phyloP scores from a whole-genome alignment of 2,113 vertebrate species.

The Balaenoptera acutorostrata region DNA sequence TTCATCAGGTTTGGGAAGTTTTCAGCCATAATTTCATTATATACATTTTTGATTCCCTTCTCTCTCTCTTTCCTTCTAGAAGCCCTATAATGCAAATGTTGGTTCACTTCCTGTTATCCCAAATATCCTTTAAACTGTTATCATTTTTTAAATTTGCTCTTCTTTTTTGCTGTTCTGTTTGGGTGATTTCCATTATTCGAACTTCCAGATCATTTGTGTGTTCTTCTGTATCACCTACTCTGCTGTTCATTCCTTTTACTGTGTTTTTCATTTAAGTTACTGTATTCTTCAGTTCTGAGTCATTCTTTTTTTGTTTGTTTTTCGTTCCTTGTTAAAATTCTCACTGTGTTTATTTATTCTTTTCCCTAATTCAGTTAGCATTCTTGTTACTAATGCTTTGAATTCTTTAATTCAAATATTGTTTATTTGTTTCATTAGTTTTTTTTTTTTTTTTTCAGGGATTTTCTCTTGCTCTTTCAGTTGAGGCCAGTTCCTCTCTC shows the following conservation, averaged over 20 bases:
- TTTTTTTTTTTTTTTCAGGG: background rate
- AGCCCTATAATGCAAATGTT: background rate
- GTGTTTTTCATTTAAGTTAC: background rate
- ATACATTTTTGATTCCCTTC: background rate
- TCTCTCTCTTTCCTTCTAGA: background rate
- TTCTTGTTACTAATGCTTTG: background rate
- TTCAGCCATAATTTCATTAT: background rate
- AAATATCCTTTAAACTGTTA: background rate
- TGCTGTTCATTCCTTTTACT: background rate
- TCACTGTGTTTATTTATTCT: background rate
- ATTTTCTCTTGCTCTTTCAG: background rate
- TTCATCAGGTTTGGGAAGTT: background rate
- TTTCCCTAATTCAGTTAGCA: background rate
- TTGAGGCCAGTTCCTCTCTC: background rate
- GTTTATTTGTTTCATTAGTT: background rate
- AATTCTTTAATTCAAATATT: background rate
- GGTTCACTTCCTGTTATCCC: background rate
- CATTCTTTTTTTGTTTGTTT: background rate
- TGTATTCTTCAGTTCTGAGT: background rate
- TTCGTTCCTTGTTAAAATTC: background rate
- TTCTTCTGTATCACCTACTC: background rate
- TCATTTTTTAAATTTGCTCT: background rate
- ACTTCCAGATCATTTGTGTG: background rate
- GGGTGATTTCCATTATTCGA: background rate
- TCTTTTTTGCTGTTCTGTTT: background rate